Evolutionary conservation across 2,888 invertebrate species (phyloP).

Genomic region (Stegana nigrithorax): DNA sequence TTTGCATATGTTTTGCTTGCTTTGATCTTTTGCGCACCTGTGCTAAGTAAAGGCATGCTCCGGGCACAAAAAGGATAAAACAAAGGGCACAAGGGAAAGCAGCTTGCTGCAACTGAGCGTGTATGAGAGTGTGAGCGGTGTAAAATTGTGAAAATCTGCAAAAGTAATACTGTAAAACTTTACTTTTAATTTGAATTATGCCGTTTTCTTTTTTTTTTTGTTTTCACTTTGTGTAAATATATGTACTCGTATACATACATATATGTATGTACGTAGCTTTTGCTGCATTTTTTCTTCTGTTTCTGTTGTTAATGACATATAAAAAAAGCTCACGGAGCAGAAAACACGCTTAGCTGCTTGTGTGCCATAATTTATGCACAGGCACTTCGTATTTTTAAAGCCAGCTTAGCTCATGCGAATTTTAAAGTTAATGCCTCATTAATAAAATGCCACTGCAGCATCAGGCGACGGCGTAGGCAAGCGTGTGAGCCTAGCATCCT

Average conservation of each 20-base stretch:
- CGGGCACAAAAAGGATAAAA: too few relatives aligned
- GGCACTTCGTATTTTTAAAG: background rate
- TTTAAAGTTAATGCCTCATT: slow-evolving; percentile 46
- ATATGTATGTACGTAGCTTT: too few relatives aligned
- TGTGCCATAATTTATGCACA: too few relatives aligned
- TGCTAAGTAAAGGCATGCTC: too few relatives aligned
- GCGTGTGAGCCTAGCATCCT: background rate
- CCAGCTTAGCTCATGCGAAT: slow-evolving; percentile 19
- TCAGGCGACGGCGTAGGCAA: slow-evolving; percentile 9
- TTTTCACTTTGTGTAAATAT: background rate
- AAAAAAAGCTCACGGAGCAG: too few relatives aligned
- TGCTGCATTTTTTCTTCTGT: background rate
- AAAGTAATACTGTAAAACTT: slow-evolving; percentile 1
- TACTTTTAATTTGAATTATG: slow-evolving; percentile 16
- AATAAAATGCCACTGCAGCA: slow-evolving; percentile 24
- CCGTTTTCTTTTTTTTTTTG: background rate
- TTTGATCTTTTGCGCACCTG: slow-evolving; percentile 14
- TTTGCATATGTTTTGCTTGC: slow-evolving; percentile 49
- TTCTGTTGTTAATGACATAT: background rate
- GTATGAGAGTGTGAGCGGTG: slow-evolving; percentile 53
- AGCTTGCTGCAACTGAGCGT: background rate
- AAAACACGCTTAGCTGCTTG: too few relatives aligned
- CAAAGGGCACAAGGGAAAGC: too few relatives aligned
- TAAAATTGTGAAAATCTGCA: slow-evolving; percentile 46
- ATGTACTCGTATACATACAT: too few relatives aligned